A percentile compares a stretch with the other conserved stretches of the same genome.
phyloP scores from a whole-genome alignment of 2,888 invertebrate genomes.

The Pteria penguin region DNA sequence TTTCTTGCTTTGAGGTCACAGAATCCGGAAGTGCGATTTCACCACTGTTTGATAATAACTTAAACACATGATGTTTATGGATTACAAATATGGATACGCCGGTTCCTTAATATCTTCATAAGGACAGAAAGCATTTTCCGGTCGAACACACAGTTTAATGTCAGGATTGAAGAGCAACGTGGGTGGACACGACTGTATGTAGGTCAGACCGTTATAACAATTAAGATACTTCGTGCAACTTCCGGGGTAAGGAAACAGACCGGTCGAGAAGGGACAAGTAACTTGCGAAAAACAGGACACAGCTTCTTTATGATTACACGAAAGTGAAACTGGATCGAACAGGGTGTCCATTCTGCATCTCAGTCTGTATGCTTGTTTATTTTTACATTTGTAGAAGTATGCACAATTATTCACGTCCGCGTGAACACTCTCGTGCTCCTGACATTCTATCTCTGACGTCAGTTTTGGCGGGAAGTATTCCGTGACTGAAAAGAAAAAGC shows the following conservation, averaged over 20 bases:
- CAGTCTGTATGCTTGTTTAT: conserved; percentile 51
- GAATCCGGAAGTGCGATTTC: no score
- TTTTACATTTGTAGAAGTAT: conserved; percentile 56
- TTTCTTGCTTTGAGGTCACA: no score
- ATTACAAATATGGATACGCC: no score
- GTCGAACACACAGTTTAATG: conserved; percentile 78
- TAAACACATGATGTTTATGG: no score
- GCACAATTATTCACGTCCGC: conserved; percentile 60
- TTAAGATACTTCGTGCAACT: conserved; percentile 56
- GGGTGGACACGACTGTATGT: conserved; percentile 52
- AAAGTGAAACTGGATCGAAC: conserved; percentile 54
- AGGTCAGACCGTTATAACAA: conserved; percentile 57
- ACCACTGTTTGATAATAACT: no score
- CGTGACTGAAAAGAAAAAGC: not conserved
- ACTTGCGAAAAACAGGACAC: conserved; percentile 56
- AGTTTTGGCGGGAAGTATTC: conserved; percentile 29
- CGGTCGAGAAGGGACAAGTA: conserved; percentile 47
- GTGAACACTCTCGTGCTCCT: conserved; percentile 65
- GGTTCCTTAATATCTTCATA: not conserved
- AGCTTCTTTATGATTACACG: conserved; percentile 59
- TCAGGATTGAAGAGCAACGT: conserved; percentile 50
- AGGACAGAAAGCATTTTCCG: conserved; percentile 42
- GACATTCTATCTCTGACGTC: conserved; percentile 59
- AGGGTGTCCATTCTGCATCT: conserved; percentile 52
- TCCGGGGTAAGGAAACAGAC: conserved; percentile 55